Conservation (phyloP, 1,140 invertebrate genomes). For the Stenopsyche tienmushanensis region DNA sequence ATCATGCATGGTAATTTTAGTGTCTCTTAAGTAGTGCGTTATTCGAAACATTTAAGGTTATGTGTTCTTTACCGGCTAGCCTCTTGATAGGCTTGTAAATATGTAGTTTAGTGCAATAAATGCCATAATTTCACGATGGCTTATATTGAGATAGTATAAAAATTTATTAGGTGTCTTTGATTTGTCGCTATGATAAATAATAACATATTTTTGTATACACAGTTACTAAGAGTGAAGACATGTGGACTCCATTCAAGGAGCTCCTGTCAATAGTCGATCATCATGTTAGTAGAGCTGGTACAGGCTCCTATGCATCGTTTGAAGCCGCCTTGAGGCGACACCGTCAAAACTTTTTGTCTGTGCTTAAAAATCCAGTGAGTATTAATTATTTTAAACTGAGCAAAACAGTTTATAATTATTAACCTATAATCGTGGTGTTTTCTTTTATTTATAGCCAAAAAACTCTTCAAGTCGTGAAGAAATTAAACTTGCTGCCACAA, state of each 20-base stretch:
- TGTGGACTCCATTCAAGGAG: constrained; percentile 88
- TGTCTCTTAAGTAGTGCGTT: background rate
- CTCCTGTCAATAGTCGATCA: constrained; percentile 71
- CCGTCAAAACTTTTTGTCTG: constrained; percentile 83
- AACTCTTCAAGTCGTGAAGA: constrained; percentile 75
- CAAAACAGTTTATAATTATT: background rate
- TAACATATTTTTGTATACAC: no score
- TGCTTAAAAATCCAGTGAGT: constrained; percentile 86
- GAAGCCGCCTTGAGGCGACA: constrained; percentile 77
- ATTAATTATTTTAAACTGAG: no score
- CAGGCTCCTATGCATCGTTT: constrained; percentile 71
- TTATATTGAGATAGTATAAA: background rate
- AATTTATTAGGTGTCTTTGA: no score
- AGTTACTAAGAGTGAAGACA: constrained; percentile 65
- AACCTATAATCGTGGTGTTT: background rate
- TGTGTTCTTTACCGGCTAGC: background rate
- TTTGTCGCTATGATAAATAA: no score
- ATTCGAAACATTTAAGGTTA: background rate
- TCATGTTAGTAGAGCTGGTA: constrained; percentile 65
- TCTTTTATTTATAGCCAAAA: constrained; percentile 64
- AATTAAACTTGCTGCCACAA: constrained; percentile 75
- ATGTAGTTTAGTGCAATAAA: no score
- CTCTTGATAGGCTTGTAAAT: background rate
- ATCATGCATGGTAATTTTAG: background rate
- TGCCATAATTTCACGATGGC: background rate